phyloP scores from a whole-genome alignment of 2,888 invertebrate genomes.

The Taenaris catops region DNA sequence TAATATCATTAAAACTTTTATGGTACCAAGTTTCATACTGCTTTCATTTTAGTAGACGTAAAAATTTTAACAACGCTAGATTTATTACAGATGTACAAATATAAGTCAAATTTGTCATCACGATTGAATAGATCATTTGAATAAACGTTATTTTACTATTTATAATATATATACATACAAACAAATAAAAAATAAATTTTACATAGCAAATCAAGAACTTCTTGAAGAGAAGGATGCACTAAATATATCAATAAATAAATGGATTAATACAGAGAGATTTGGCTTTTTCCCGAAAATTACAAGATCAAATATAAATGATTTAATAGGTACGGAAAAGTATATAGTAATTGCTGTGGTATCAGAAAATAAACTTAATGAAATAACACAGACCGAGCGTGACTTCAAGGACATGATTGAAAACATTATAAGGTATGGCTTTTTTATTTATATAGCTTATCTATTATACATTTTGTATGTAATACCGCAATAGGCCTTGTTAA shows the following conservation, averaged over 20 bases:
- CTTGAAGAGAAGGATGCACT: constrained; percentile 48
- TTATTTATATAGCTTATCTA: constrained; percentile 1
- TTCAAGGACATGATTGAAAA: constrained; percentile 92
- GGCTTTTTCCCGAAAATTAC: constrained; percentile 93
- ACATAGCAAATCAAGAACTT: constrained; percentile 39
- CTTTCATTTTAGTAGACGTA: no score
- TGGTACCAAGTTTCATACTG: no score
- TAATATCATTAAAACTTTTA: no score
- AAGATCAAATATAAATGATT: constrained; percentile 89
- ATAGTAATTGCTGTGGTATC: constrained; percentile 93
- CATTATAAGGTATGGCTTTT: constrained; percentile 79
- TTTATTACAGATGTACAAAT: no score
- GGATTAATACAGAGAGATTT: constrained; percentile 95
- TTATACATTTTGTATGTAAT: no score
- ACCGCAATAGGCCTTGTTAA: no score
- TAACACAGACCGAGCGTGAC: constrained; percentile 89
- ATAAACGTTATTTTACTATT: no score
- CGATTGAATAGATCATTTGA: no score
- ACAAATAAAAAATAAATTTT: no score
- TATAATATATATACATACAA: no score
- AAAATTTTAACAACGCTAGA: no score
- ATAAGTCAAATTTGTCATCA: no score
- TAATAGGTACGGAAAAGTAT: constrained; percentile 91
- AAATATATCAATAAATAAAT: constrained; percentile 88
- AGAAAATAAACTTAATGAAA: constrained; percentile 91